Conservation (phyloP, 2,888 invertebrate genomes). For the Horisme vitalbata region DNA sequence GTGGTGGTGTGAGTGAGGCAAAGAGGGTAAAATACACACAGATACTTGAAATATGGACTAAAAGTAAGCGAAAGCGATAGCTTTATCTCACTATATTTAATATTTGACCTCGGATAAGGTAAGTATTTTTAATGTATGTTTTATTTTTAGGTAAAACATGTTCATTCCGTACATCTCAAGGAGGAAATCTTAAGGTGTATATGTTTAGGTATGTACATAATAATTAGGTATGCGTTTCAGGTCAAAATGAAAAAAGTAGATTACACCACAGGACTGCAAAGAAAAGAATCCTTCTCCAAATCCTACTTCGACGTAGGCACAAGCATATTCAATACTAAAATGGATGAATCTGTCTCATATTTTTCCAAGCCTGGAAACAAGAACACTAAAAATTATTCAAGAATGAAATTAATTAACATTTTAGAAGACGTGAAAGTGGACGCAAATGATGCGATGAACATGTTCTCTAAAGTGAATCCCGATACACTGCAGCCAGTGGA, state of each 20-base stretch:
- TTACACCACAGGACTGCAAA: conserved; percentile 29
- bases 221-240: conserved; percentile 34
- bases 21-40: too few species aligned
- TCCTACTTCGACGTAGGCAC: conserved; percentile 22
- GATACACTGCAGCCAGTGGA: conserved; percentile 49
- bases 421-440: conserved; percentile 62
- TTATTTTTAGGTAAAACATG: too few species aligned
- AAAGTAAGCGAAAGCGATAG: too few species aligned
- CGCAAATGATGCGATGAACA: conserved; percentile 47
- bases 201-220: too few species aligned
- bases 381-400: conserved; percentile 47
- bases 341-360: conserved; percentile 38
- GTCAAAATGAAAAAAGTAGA: conserved; percentile 48
- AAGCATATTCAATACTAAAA: conserved; percentile 29
- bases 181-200: too few species aligned
- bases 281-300: conserved; percentile 22
- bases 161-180: too few species aligned
- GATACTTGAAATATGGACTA: too few species aligned
- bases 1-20: too few species aligned
- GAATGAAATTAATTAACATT: conserved; percentile 66
- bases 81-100: too few species aligned
- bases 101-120: too few species aligned
- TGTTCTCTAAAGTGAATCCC: conserved; percentile 55
- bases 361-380: conserved; percentile 40
- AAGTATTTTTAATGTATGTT: too few species aligned